Evolutionary conservation across 1,140 invertebrate genomes (phyloP).

Genomic region (Mya arenaria): DNA sequence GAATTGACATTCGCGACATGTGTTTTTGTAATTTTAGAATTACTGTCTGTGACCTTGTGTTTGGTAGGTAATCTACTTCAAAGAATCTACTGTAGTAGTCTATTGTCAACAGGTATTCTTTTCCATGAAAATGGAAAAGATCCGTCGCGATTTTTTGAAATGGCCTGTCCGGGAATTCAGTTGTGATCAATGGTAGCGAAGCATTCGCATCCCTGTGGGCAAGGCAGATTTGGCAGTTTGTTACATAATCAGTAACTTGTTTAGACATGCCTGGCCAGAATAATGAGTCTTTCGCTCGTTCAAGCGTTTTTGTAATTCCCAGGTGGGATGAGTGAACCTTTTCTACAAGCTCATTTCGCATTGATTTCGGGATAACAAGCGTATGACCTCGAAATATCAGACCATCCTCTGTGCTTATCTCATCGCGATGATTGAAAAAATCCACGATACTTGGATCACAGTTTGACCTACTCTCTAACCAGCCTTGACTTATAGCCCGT

Average conservation of each 20-base stretch:
- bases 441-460: conserved; percentile 35
- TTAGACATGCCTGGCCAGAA: conserved; percentile 63
- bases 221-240: conserved; percentile 48
- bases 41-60: conserved; percentile 18
- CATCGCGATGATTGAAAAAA: conserved; percentile 50
- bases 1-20: conserved; percentile 54
- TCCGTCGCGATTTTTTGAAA: conserved; percentile 59
- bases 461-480: conserved; percentile 25
- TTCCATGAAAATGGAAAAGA: conserved; percentile 53
- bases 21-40: conserved; percentile 49
- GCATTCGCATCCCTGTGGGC: conserved; percentile 15
- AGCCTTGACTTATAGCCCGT: conserved; percentile 40
- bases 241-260: too few species aligned
- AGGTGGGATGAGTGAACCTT: conserved; percentile 57
- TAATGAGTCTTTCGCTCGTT: conserved; percentile 47
- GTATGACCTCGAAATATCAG: conserved; percentile 54
- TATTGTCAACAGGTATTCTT: conserved; percentile 53
- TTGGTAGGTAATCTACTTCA: conserved; percentile 52
- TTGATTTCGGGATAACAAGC: conserved; percentile 41
- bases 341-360: conserved; percentile 48
- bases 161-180: conserved; percentile 54
- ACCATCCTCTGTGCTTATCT: conserved; percentile 51
- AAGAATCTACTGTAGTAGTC: conserved; percentile 62
- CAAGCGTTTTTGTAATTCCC: conserved; percentile 53
- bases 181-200: too few species aligned